These are phyloP conservation scores for Potorous gilbertii DNA, from an alignment of 2,797 vertebrate species.

Conservation along the genomic window DNA sequence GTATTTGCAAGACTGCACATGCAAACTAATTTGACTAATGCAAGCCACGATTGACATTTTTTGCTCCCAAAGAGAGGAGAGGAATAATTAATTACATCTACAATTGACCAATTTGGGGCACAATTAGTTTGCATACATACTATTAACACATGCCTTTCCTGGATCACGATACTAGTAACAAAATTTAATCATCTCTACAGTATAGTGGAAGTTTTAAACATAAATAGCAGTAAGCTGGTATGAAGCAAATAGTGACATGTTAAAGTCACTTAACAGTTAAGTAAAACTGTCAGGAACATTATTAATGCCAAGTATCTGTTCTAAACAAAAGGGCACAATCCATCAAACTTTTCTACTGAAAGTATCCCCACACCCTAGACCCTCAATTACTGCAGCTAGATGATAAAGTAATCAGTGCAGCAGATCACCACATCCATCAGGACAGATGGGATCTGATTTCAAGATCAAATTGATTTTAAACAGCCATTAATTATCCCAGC, in stretches of 20 bases:
- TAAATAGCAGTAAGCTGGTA: neutral
- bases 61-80: constrained; percentile 10
- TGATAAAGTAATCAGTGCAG: constrained; percentile 54
- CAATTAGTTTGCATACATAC: neutral
- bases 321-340: constrained; percentile 16
- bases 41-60: neutral
- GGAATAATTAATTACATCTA: neutral
- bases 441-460: constrained; percentile 58
- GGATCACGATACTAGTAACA: neutral
- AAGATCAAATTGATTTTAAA: constrained; percentile 44
- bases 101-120: neutral
- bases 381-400: constrained; percentile 21
- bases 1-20: constrained; percentile 3
- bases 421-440: constrained; percentile 44
- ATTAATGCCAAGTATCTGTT: constrained; percentile 28
- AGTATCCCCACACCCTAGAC: constrained; percentile 9
- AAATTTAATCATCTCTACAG: neutral
- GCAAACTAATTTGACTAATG: neutral
- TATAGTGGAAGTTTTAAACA: constrained; percentile 7
- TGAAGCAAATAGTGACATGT: neutral
- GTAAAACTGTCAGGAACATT: constrained; percentile 29
- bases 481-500: constrained; percentile 41
- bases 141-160: neutral
- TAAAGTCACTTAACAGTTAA: constrained; percentile 55
- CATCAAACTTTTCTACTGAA: constrained; percentile 40